Evolutionary conservation across 2,888 invertebrate genomes (phyloP).

Genomic region (Iselma pallidipennis): DNA sequence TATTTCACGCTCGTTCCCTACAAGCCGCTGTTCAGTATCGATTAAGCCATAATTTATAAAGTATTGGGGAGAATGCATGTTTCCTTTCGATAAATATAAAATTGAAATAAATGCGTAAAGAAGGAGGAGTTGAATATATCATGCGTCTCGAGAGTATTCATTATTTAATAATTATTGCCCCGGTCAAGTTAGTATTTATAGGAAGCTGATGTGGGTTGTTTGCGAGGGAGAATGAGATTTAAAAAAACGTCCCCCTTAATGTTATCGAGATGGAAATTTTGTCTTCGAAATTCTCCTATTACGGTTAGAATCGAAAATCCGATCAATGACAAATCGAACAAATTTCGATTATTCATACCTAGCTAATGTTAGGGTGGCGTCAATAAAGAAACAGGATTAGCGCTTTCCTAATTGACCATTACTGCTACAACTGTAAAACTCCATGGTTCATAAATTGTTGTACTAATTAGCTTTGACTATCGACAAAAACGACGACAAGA

Average conservation of each 20-base stretch:
- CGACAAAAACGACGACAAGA: too few relatives aligned
- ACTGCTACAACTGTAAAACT: conserved; percentile 36
- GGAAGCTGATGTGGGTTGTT: conserved; percentile 24
- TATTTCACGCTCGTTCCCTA: conserved; percentile 34
- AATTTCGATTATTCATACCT: too few relatives aligned
- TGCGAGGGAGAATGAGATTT: conserved; percentile 22
- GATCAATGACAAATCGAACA: too few relatives aligned
- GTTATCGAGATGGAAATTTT: too few relatives aligned
- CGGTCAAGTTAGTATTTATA: neutral
- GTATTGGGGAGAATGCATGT: conserved; percentile 40
- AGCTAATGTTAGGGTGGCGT: conserved; percentile 31
- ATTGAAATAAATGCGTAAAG: conserved; percentile 52
- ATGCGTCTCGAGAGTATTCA: conserved; percentile 46
- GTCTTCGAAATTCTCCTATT: too few relatives aligned
- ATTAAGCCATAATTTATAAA: conserved; percentile 48
- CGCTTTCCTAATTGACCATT: conserved; percentile 45
- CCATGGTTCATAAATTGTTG: conserved; percentile 44
- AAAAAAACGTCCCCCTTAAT: neutral
- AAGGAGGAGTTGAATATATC: conserved; percentile 45
- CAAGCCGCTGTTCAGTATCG: conserved; percentile 41
- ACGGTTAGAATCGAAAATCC: too few relatives aligned
- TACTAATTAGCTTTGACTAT: conserved; percentile 45
- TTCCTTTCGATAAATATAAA: conserved; percentile 47
- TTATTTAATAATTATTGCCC: conserved; percentile 48
- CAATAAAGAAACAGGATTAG: conserved; percentile 37